Evolutionary conservation across 2,797 vertebrate genomes (phyloP).

Genomic region (Acanthis flammea): DNA sequence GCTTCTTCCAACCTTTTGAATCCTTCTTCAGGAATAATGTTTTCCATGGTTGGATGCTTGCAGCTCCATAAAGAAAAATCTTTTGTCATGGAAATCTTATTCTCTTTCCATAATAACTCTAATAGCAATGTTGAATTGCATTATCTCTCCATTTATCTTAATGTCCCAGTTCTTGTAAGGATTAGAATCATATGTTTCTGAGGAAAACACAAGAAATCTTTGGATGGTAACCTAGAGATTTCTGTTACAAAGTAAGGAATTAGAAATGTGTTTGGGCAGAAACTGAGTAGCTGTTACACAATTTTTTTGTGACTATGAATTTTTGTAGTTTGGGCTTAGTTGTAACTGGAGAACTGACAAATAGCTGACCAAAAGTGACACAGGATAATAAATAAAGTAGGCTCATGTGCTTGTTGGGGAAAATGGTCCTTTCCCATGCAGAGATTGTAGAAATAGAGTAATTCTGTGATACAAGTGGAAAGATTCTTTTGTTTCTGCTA

Average conservation of each 20-base stretch:
- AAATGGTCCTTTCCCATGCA: neutral
- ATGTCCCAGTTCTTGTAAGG: neutral
- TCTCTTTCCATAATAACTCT: neutral
- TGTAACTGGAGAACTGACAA: neutral
- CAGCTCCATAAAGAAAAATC: neutral
- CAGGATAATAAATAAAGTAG: neutral
- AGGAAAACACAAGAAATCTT: neutral
- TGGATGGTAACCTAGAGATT: neutral
- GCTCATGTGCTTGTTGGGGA: fast-evolving
- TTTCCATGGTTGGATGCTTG: neutral
- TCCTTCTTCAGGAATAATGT: neutral
- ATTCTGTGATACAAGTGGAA: neutral
- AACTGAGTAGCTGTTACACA: neutral
- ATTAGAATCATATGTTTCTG: neutral
- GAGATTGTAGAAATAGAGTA: neutral
- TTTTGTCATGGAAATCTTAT: neutral
- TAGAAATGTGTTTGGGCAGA: neutral
- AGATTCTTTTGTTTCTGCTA: neutral
- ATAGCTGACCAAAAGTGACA: neutral
- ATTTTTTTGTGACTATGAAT: neutral
- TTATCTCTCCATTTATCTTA: neutral
- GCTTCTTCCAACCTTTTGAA: neutral
- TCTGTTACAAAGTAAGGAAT: neutral
- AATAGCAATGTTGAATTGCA: neutral
- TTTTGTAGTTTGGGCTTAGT: neutral